Evolutionary conservation across 35 echinoderm and acorn worm genomes (phyloP).

Genomic region (Amphiura filiformis): DNA sequence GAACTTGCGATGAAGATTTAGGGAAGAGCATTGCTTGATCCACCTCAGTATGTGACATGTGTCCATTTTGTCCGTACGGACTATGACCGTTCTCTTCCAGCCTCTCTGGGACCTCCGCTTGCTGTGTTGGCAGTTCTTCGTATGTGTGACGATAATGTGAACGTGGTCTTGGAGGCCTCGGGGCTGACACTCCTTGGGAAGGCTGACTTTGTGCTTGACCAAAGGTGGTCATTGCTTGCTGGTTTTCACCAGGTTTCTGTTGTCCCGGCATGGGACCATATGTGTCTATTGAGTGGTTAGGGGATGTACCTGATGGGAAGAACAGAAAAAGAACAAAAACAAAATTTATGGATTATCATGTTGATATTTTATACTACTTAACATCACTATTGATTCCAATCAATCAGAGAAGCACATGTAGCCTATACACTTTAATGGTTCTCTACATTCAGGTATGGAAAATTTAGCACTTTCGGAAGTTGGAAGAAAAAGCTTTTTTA

Average conservation of each 20-base stretch:
- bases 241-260: neutral
- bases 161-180: neutral
- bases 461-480: no score
- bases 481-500: no score
- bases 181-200: neutral
- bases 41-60: neutral
- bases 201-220: neutral
- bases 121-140: neutral
- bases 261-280: neutral
- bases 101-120: neutral
- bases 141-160: constrained; percentile 2
- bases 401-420: no score
- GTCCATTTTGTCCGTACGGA: neutral
- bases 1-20: neutral
- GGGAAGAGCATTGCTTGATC: neutral
- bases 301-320: no score
- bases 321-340: no score
- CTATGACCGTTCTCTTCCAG: neutral
- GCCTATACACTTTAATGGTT: no score
- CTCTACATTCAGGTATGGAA: no score
- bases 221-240: neutral
- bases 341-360: no score
- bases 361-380: no score
- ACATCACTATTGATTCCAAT: no score
- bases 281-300: no score